Conservation (phyloP, 2,888 invertebrate genomes). For the Chelonus formosanus region DNA sequence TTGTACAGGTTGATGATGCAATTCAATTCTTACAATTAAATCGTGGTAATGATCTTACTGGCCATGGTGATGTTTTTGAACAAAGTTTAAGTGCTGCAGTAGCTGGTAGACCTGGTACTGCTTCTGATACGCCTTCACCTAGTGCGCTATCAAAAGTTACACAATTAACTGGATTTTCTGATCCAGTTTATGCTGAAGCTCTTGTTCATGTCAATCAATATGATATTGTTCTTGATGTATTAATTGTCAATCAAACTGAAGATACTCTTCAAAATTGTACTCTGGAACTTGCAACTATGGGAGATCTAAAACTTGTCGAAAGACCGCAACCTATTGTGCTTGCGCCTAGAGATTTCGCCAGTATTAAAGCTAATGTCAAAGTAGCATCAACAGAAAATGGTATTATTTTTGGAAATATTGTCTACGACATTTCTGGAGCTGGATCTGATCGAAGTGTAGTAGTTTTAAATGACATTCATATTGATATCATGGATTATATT, state of each 20-base stretch:
- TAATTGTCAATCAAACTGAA: conserved; percentile 97
- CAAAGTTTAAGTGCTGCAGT: conserved; percentile 90
- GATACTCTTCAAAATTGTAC: conserved; percentile 99
- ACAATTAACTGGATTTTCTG: conserved; percentile 98
- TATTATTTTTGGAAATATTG: conserved; percentile 99
- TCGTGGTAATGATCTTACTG: conserved; percentile 71
- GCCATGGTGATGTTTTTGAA: conserved; percentile 89
- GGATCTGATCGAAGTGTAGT: conserved; percentile 95
- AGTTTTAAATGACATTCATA: conserved; percentile 98
- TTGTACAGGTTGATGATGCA: conserved; percentile 87
- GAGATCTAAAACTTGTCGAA: conserved; percentile 97
- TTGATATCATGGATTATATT: conserved; percentile 99
- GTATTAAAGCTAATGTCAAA: conserved; percentile 98
- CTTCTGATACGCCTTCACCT: conserved; percentile 68
- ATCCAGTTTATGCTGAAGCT: conserved; percentile 99
- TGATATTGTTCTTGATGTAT: conserved; percentile 97
- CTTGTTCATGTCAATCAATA: conserved; percentile 99
- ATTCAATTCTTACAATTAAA: conserved; percentile 83
- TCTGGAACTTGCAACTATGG: conserved; percentile 95
- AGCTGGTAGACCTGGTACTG: conserved; percentile 70
- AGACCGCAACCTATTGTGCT: conserved; percentile 95
- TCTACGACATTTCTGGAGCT: conserved; percentile 95
- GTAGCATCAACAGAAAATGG: conserved; percentile 99
- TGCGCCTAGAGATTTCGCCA: conserved; percentile 96
- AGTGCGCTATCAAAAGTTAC: conserved; percentile 82